A percentile compares a stretch with the other conserved stretches of the same genome.
Conservation (phyloP, 2,113 vertebrate species). For the Cyprinodon brontotheroides region DNA sequence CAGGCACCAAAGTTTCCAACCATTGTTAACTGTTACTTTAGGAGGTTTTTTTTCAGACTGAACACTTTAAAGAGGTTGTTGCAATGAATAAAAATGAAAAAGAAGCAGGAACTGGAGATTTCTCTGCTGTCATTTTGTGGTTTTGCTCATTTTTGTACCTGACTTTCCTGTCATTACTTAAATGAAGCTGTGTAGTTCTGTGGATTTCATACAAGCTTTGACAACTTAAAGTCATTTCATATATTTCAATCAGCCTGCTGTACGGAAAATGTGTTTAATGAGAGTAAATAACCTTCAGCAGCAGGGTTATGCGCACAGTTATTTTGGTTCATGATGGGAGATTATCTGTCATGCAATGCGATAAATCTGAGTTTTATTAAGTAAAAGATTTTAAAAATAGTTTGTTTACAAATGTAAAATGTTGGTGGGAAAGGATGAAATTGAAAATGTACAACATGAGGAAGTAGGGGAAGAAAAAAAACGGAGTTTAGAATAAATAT, state of each 20-base stretch:
- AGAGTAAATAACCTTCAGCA: not conserved
- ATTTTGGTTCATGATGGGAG: not conserved
- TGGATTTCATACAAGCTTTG: not conserved
- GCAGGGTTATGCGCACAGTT: not conserved
- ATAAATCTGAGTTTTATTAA: not conserved
- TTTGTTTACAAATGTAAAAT: not conserved
- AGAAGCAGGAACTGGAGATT: not conserved
- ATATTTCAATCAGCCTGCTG: not conserved
- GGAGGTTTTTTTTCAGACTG: not conserved
- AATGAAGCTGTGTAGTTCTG: not conserved
- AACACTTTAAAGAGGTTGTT: not conserved
- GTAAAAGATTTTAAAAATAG: not conserved
- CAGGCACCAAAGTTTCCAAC: not conserved
- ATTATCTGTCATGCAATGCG: not conserved
- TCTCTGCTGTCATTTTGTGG: not conserved
- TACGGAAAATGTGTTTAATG: not conserved
- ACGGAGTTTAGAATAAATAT: no score
- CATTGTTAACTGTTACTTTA: no score
- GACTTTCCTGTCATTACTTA: not conserved
- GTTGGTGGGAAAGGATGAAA: not conserved
- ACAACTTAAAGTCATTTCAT: not conserved
- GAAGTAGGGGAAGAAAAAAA: not conserved
- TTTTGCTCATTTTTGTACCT: not conserved
- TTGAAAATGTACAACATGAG: not conserved
- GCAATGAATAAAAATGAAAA: not conserved